phyloP scores from a whole-genome alignment of 1,140 invertebrate genomes.

The Euwallacea fornicatus region DNA sequence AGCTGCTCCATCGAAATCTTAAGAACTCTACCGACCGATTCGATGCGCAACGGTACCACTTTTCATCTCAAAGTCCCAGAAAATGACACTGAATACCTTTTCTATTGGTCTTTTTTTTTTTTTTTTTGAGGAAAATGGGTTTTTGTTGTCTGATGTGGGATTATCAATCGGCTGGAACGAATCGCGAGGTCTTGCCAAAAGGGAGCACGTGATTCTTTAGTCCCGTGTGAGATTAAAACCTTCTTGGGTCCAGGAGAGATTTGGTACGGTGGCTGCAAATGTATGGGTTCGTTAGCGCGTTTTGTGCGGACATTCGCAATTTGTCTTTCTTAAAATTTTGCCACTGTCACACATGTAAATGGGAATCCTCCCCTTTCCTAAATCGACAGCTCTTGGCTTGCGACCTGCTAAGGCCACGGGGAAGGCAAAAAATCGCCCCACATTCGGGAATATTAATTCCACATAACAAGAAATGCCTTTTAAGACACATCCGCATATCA shows the following conservation, averaged over 20 bases:
- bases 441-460: too few species aligned
- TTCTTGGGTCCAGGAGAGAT: conserved; percentile 16
- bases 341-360: conserved; percentile 2
- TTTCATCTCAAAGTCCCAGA: conserved; percentile 19
- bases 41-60: conserved; percentile 35
- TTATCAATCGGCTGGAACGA: conserved; percentile 29
- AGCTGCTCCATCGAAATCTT: conserved; percentile 3
- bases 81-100: conserved; percentile 25
- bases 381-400: too few species aligned
- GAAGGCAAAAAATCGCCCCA: too few species aligned
- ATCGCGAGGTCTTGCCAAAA: conserved; percentile 17
- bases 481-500: too few species aligned
- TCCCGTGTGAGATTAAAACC: conserved; percentile 23
- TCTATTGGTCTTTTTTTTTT: conserved; percentile 13
- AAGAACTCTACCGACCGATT: conserved; percentile 20
- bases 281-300: conserved; percentile 4
- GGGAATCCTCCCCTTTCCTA: too few species aligned
- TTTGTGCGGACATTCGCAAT: conserved; percentile 4
- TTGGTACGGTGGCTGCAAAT: conserved; percentile 10
- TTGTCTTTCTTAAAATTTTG: conserved; percentile 8
- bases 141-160: conserved; percentile 17
- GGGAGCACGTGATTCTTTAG: conserved; percentile 16
- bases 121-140: background rate
- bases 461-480: too few species aligned
- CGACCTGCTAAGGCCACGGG: too few species aligned